Evolutionary conservation across 2,113 vertebrate genomes (phyloP).

Genomic region (Xiphophorus maculatus): DNA sequence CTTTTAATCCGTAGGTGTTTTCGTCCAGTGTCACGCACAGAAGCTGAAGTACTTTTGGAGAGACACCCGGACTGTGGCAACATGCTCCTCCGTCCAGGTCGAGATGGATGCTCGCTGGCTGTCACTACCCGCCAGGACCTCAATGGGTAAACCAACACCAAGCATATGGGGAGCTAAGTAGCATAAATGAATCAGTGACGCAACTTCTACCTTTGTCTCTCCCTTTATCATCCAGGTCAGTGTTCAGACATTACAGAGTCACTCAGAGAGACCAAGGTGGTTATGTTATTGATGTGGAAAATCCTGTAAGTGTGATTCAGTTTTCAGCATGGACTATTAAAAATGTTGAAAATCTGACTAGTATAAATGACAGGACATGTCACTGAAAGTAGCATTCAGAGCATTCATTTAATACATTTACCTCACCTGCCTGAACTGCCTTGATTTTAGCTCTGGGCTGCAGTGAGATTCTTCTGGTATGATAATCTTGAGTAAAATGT

Average conservation of each 20-base stretch:
- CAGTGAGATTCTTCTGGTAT: too few species aligned
- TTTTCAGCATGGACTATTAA: neutral
- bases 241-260: conserved; percentile 87
- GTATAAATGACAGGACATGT: neutral
- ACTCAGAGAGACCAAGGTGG: conserved; percentile 77
- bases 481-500: too few species aligned
- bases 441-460: neutral
- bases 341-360: neutral
- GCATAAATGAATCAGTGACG: neutral
- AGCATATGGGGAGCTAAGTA: conserved; percentile 7
- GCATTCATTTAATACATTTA: neutral
- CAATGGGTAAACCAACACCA: conserved; percentile 76
- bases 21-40: conserved; percentile 82
- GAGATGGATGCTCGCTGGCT: conserved; percentile 80
- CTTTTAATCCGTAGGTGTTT: conserved; percentile 80
- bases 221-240: conserved; percentile 45
- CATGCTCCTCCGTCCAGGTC: conserved; percentile 85
- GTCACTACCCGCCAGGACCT: conserved; percentile 84
- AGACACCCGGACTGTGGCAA: conserved; percentile 84
- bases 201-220: neutral
- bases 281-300: conserved; percentile 86
- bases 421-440: neutral
- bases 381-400: neutral
- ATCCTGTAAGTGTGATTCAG: conserved; percentile 78
- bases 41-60: conserved; percentile 86